Conservation (phyloP, 1,140 invertebrate genomes). For the Anastrepha ludens region DNA sequence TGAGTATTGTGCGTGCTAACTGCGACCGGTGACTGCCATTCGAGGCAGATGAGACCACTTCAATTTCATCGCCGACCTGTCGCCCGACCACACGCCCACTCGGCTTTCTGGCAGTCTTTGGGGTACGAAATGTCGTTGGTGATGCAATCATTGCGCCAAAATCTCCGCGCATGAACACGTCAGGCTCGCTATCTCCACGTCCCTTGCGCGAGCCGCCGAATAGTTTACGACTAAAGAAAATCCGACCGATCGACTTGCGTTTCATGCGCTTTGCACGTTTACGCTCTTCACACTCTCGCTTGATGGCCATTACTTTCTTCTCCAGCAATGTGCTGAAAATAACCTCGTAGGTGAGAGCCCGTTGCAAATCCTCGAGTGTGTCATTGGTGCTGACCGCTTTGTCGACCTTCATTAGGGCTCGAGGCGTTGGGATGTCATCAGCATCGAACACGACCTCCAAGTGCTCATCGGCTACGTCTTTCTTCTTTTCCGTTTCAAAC, state of each 20-base stretch:
- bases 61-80: slow-evolving; percentile 3
- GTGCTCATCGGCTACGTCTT: not conserved
- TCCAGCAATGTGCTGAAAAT: slow-evolving; percentile 70
- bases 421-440: slow-evolving; percentile 61
- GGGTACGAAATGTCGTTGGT: slow-evolving; percentile 2
- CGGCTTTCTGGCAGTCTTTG: not conserved
- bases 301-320: slow-evolving; percentile 72
- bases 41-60: not conserved
- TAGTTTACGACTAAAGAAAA: slow-evolving; percentile 65
- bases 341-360: slow-evolving; percentile 70
- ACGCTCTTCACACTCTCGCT: slow-evolving; percentile 72
- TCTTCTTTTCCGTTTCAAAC: too few species aligned
- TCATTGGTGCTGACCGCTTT: slow-evolving; percentile 73
- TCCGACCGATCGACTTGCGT: slow-evolving; percentile 68
- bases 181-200: slow-evolving; percentile 21
- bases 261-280: slow-evolving; percentile 68
- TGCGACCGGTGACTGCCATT: slow-evolving; percentile 15
- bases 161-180: slow-evolving; percentile 21
- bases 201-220: slow-evolving; percentile 61
- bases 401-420: slow-evolving; percentile 62
- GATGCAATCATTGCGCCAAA: slow-evolving; percentile 14
- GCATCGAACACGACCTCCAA: not conserved
- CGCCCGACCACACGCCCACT: not conserved
- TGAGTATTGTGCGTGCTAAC: not conserved
- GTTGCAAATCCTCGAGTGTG: slow-evolving; percentile 65